A percentile compares a stretch with the other conserved stretches of the same genome.
phyloP scores from a whole-genome alignment of 1,140 invertebrate species.

The Lordiphosa collinella region DNA sequence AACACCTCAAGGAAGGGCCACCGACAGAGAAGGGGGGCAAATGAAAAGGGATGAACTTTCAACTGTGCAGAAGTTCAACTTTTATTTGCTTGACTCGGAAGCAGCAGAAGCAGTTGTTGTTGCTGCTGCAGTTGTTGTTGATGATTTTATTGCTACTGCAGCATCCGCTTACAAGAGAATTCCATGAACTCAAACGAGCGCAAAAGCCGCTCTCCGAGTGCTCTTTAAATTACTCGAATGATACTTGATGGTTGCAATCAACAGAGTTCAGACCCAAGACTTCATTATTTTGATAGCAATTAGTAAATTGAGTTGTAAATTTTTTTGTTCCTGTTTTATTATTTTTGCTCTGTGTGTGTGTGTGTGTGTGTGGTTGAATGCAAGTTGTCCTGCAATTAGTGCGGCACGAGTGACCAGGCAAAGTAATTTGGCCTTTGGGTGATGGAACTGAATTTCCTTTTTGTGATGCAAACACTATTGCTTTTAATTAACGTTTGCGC shows the following conservation, averaged over 20 bases:
- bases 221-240: conserved; percentile 74
- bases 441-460: no score
- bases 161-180: conserved; percentile 13
- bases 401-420: no score
- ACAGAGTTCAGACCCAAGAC: conserved; percentile 21
- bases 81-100: conserved; percentile 72
- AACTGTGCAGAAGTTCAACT: conserved; percentile 57
- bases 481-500: no score
- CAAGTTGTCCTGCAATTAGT: no score
- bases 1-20: conserved; percentile 58
- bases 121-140: conserved; percentile 10
- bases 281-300: conserved; percentile 78
- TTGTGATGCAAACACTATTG: no score
- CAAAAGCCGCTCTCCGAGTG: conserved; percentile 43
- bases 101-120: conserved; percentile 52
- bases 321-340: conserved; percentile 7
- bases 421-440: no score
- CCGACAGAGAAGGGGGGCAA: not conserved
- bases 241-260: conserved; percentile 77
- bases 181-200: conserved; percentile 23
- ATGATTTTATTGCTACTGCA: conserved; percentile 53
- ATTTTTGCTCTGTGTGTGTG: no score
- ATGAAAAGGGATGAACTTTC: conserved; percentile 46
- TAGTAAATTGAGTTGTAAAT: conserved; percentile 75
- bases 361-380: no score